These are phyloP conservation scores for Nymphalis urticae DNA, from an alignment of 2,888 invertebrate genomes.

Conservation along the genomic window DNA sequence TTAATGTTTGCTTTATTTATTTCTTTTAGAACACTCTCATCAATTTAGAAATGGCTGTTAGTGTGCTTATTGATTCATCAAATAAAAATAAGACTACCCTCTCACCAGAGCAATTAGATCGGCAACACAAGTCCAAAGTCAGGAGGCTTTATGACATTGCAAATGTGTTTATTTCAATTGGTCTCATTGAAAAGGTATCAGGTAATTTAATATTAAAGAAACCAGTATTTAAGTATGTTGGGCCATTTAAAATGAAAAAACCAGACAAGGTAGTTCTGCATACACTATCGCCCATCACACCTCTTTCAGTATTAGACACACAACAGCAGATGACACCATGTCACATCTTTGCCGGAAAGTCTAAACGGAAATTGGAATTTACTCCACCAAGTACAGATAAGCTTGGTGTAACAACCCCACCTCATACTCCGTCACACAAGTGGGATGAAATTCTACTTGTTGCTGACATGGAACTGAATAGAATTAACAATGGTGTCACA, in stretches of 20 bases:
- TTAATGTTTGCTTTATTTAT: no score
- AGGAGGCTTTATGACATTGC: slow-evolving; percentile 89
- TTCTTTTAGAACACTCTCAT: slow-evolving; percentile 80
- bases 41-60: slow-evolving; percentile 85
- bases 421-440: slow-evolving; percentile 75
- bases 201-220: slow-evolving; percentile 83
- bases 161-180: slow-evolving; percentile 88
- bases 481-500: slow-evolving; percentile 75
- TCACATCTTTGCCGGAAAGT: slow-evolving; percentile 65
- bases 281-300: slow-evolving; percentile 69
- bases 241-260: slow-evolving; percentile 73
- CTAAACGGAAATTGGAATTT: slow-evolving; percentile 76
- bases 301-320: slow-evolving; percentile 58
- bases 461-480: slow-evolving; percentile 81
- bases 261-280: slow-evolving; percentile 53
- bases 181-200: slow-evolving; percentile 86
- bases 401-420: slow-evolving; percentile 67
- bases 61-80: slow-evolving; percentile 81
- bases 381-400: slow-evolving; percentile 67
- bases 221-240: slow-evolving; percentile 85
- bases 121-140: slow-evolving; percentile 85
- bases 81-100: slow-evolving; percentile 75
- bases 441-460: slow-evolving; percentile 82
- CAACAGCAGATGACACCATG: slow-evolving; percentile 56
- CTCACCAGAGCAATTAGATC: slow-evolving; percentile 76